Evolutionary conservation across 2,113 vertebrate genomes (phyloP), one percentile per base, ranked within the genome.

Genomic region (Guaruba guarouba): DNA sequence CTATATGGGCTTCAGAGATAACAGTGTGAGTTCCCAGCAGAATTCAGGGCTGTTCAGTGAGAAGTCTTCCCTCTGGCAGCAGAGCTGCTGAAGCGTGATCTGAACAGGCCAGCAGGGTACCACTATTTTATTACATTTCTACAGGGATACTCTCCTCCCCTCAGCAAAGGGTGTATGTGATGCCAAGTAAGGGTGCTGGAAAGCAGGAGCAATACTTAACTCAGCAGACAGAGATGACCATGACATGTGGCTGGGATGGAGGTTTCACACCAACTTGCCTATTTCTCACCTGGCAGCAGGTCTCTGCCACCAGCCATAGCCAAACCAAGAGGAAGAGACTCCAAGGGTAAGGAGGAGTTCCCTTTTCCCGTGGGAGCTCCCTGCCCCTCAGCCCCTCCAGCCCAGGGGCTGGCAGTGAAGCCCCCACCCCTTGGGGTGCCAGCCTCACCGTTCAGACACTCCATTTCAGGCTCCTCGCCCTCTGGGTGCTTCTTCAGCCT

Each of bases 381-480:
- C 44, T 39, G 54, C 8, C 55, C 54, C 82, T 46, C 28, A 55
- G 17, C 22, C 44, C 46, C 37, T 62, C 37, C 73, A 79, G 44
- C 51, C n/a, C 71, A 54, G 43, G 54, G 31, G 17, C 9, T 5
- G 5, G 22, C 7, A 85, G 78, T 9, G 63, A 90, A 80, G 41
- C 5, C 28, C 69, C 13, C 43, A 80, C 4, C 14, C 14, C 33
- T 11, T 43, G 31, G n/a, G 12, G 31, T 86, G 85, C 84, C 2
- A 3, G 74, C 71, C 97, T 97, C 95, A 99, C 99, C 99, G 3
- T 99, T 99, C 85, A 99, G 98, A 89, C 99, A 99, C 95, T 99
- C 99, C 99, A 99, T 99, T 97, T 99, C 99, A 0, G 99, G 99
- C 96, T 99, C 99, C 91, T 99, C 99, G 10, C 98, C 98, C 29